Conservation (phyloP, 1,140 invertebrate species). For the Ceratina calcarata region DNA sequence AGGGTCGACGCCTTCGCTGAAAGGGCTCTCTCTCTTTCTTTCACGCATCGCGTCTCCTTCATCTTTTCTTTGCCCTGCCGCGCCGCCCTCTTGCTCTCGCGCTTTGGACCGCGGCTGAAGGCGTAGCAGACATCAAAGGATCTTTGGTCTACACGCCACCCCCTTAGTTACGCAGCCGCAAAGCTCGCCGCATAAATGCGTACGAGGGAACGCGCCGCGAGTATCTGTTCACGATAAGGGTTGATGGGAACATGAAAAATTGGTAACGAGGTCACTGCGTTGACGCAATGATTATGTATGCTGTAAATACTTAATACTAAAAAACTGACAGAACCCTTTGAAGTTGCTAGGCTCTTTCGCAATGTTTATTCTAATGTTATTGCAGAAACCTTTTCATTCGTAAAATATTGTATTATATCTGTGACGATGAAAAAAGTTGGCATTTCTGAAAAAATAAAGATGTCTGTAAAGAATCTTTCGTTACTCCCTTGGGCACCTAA, state of each 20-base stretch:
- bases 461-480: too few species aligned
- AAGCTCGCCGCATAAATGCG: constrained; percentile 55
- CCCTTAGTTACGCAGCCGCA: constrained; percentile 40
- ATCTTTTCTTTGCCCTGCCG: constrained; percentile 36
- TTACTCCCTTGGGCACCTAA: too few species aligned
- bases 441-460: too few species aligned
- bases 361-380: too few species aligned
- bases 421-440: too few species aligned
- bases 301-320: not conserved
- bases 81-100: constrained; percentile 40
- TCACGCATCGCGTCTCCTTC: constrained; percentile 38
- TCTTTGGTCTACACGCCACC: constrained; percentile 45
- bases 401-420: too few species aligned
- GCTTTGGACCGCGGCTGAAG: constrained; percentile 86
- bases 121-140: constrained; percentile 84
- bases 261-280: constrained; percentile 54
- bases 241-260: constrained; percentile 3
- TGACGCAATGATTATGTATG: not conserved
- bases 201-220: constrained; percentile 33
- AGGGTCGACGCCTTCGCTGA: constrained; percentile 75
- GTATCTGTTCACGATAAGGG: constrained; percentile 41
- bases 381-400: too few species aligned
- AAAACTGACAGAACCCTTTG: too few species aligned
- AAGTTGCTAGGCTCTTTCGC: too few species aligned
- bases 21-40: constrained; percentile 66